Evolutionary conservation across 2,888 invertebrate genomes (phyloP), one percentile per base, ranked within the genome.

Genomic region (Noctua comes): DNA sequence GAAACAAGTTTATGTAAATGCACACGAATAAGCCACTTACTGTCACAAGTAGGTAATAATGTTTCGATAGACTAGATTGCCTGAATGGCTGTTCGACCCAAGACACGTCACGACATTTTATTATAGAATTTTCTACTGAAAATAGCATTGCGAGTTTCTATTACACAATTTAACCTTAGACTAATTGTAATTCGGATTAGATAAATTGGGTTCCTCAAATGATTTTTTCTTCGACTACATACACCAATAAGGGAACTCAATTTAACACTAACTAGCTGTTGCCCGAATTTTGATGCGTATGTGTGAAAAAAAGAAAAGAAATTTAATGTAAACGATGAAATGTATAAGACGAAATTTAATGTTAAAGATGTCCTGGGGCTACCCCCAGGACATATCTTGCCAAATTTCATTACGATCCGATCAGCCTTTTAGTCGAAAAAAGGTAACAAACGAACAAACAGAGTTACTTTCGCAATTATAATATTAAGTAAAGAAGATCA

Each of bases 1-100:
- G n/a, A 6, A 27, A 48, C 27, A 59, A 1, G 21, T 73, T 7
- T 59, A 43, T 43, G 27, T 18, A 43, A 13, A 46, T 59, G 48
- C 59, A 62, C 40, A 62, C 46, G 54, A 80, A 82, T 81, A 57
- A 57, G 51, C 54, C 7, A 48, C 62, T 70, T 62, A 24, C 36
- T 54, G 6, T 57, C 62, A 65, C 54, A 46, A 43, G 40, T 36
- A 36, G 21, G 24, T 46, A 54, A 62, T 27, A 64, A 48, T 40
- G 40, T 54, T 65, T 59, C 21, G 36, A 36, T 27, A 24, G 10
- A 36, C 31, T 76, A 46, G 36, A 77, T 66, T 77, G 27, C 6
- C 2, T 40, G 51, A 78, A 54, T 54, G 2, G 27, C 36, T 27
- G 36, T 46, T 78, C 66, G 65, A 57, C 21, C 27, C 21, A 11